Conservation (phyloP, 2,797 vertebrate species). For the Ptychadena robeensis region DNA sequence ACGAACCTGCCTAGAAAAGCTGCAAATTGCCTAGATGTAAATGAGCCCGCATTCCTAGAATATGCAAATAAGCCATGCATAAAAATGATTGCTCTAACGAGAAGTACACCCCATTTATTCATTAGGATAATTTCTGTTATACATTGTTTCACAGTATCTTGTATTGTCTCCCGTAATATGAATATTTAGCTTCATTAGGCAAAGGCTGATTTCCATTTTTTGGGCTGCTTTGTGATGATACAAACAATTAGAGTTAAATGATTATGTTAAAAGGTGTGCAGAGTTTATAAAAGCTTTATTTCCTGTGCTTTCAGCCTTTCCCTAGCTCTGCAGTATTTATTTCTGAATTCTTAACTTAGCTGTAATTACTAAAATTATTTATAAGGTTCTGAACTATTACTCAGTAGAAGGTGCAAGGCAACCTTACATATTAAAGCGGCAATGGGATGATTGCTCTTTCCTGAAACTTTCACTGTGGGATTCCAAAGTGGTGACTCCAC, state of each 20-base stretch:
- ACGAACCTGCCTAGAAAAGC: conserved; percentile 23
- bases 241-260: conserved; percentile 62
- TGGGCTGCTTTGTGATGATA: conserved; percentile 60
- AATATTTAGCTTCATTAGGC: conserved; percentile 60
- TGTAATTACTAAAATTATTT: conserved; percentile 51
- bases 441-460: conserved; percentile 22
- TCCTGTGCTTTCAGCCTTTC: conserved; percentile 16
- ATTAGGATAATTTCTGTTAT: conserved; percentile 60
- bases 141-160: conserved; percentile 59
- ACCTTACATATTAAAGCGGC: conserved; percentile 32
- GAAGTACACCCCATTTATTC: conserved; percentile 60
- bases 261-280: conserved; percentile 59
- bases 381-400: conserved; percentile 1
- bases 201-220: conserved; percentile 56
- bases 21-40: conserved; percentile 48
- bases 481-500: conserved; percentile 29
- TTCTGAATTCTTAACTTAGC: background rate
- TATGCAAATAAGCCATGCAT: conserved; percentile 50
- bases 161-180: conserved; percentile 55
- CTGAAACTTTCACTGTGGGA: background rate
- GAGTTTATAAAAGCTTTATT: conserved; percentile 50
- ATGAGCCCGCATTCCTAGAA: conserved; percentile 34
- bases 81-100: conserved; percentile 57
- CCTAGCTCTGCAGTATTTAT: conserved; percentile 10
- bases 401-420: conserved; percentile 9